Evolutionary conservation across 53 echinoderm and acorn worm genomes (phyloP), one percentile per base, ranked within the genome.

Genomic region (Patiria pectinifera): DNA sequence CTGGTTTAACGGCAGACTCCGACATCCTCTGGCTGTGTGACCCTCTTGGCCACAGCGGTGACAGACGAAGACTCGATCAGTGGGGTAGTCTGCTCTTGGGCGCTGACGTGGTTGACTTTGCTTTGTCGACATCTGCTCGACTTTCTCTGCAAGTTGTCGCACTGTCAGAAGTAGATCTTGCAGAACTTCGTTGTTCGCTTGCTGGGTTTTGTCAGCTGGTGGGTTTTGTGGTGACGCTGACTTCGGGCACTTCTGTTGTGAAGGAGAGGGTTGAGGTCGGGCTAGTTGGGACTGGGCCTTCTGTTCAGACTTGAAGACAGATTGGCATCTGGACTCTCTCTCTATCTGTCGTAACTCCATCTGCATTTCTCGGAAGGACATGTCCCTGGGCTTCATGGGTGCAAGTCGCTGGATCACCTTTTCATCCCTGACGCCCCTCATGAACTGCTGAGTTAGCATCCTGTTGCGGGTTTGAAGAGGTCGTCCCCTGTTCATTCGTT

Each of bases 31-130:
- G 2, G 82, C 91, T 47, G 82, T 82, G 75, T 82, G 91, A 11
- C 91, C 91, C 59, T 81, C 82, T 91, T 91, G 91, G 44, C 91
- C 91, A 23, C 91, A 78, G 25, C 61, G 60, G 58, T 63, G 90
- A 66, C 90, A 78, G 23, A 62, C 76, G 62, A 60, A 80, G 46
- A 63, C 79, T 61, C 62, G 44, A 79, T 79, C 81, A 79, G 53
- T 26, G 6, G 15, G 26, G 9, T 60, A 46, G 44, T 43, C 45
- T 59, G 79, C n/a, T 85, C 69, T 79, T 66, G n/a, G 62, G 18
- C 69, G 81, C 44, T 81, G 85, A 44, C 44, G 62, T 14, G 85
- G 59, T 78, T 79, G 45, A 16, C 11, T 45, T 35, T 61, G 90
- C 11, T 80, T 90, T 26, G n/a, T 80, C 22, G 79, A 80, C 58